Evolutionary conservation across 2,113 vertebrate species (phyloP), one percentile per base, ranked within the genome.

Genomic region (Melierax canorus): DNA sequence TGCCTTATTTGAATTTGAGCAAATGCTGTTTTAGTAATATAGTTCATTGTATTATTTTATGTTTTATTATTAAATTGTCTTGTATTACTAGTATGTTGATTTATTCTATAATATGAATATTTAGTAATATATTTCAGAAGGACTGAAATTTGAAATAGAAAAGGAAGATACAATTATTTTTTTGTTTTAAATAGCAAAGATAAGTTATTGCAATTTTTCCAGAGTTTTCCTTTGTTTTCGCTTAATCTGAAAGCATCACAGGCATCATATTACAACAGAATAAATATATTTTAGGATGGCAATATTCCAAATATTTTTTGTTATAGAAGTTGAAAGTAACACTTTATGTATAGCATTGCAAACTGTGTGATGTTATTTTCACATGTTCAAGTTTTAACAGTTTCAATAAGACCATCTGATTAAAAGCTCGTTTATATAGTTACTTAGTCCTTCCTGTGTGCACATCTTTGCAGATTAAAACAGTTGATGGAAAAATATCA

Each of bases 391-490:
- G 26, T 18, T 38, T 22, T n/a, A 8, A 5, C 34, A 20, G 51
- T 22, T 41, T 19, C 12, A 1, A 0, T 18, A n/a, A 30, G 53
- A 3, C 38, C 11, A 0, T 11, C 50, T n/a, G 51, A 7, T 20
- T 39, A 2, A 3, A 23, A 51, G 13, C 8, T 71, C 2, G 0
- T 8, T n/a, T 39, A 0, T n/a, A 51, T 20, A 4, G 27, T 48
- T 45, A 17, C 17, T 15, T 30, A 13, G 62, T 34, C 10, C 29
- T 26, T 34, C 10, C 24, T 29, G 5, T 2, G 50, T 34, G n/a
- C 13, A 0, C 7, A 3, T 30, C 26, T 34, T 21, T 2, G 0
- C 23, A 7, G 41, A 20, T 36, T 1, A 1, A 10, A 19, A 10
- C 3, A 7, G 14, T 34, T 15, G 22, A 36, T 5, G 39, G 43